Base-by-base conservation (phyloP, 2,797 vertebrate genomes). In the Buphagus erythrorhynchus region DNA sequence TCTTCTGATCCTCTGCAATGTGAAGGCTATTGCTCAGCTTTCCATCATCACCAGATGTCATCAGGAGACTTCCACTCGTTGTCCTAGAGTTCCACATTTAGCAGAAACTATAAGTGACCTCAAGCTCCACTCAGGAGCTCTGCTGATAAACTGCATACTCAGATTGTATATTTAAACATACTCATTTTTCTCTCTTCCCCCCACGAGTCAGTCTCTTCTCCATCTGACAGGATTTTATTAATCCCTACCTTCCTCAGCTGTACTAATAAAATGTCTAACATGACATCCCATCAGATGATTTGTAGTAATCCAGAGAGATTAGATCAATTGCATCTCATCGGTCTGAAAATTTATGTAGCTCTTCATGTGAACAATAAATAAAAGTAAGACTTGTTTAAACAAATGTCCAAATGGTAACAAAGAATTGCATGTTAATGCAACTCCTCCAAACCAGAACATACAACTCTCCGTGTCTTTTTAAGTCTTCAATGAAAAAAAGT, bases 291-390 rank as follows among this genome's bases (percentile, higher is more conserved):
- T 77, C 17, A 43, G 58, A 75, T 78, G 16, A 78, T 93, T 81
- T 93, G 18, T 17, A 51, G 43, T 26, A 81, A 93, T 90, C 42
- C 25, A 78, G 76, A 73, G 55, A 72, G 46, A 92, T 81, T 69
- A 49, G 29, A 77, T 72, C 19, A 80, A 62, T 51, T 84, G 13
- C 46, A 75, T 68, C 31, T 62, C 51, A 57, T 81, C 72, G 88
- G 8, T 69, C 33, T 84, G 55, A 92, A 91, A 84, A 73, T 48
- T 31, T 68, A 49, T 68, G 12, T 59, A 63, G 12, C 26, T 74
- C 16, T 94, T 91, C 10, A 72, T 48, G 10, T 62, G 90, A 77
- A 75, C 21, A 57, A 75, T 66, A 75, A 88, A 71, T 74, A 71
- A 57, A 77, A 89, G 16, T 36, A 81, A 90, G 43, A 71, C 86